Base-by-base conservation (phyloP, 2,888 invertebrate genomes). In the Alviniconcha strummeri region DNA sequence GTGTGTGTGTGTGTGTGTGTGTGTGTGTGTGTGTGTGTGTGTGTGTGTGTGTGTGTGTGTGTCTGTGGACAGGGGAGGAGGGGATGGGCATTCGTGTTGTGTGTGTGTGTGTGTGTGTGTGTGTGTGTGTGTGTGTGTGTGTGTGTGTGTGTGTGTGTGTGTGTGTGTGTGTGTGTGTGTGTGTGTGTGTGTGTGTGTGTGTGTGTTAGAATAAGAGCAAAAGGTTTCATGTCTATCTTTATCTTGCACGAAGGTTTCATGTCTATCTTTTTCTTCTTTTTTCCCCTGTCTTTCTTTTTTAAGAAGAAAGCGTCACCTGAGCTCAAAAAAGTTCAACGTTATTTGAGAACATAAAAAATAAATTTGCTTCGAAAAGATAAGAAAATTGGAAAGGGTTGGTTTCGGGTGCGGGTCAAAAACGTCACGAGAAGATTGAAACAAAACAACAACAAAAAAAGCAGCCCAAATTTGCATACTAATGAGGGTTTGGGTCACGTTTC, bases 131-230 rank as follows among this genome's bases (percentile, higher is more conserved):
- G 72, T 0, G 72, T 74, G 72, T 4, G 72, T 52, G 52, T 15
- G 54, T 74, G 72, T 4, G 52, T 74, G 54, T 4, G 72, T 54
- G 52, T 15, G 72, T 56, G 55, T 17, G 19, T 4, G 79, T 36
- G 67, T 2, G 67, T 64, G 60, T 67, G 60, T 36, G 79, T 64
- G 19, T 64, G 79, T 67, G 19, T 52, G 79, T 79, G 19, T 52
- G 79, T 79, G 19, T 52, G 79, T 36, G 79, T 52, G 64, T 52
- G 19, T 79, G 67, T 74, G 52, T 13, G 71, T 71, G 4, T 71
- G 71, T 69, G 13, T 69, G 71, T 69, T n/a, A 11, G 15, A 71
- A n/a, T n/a, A 71, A 19, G n/a, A 71, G 8, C 71, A 8, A n/a
- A 71, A 71, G 8, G 71, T 15, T 8, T 8, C 71, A 71, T n/a